These are phyloP conservation scores for Crocidura indochinensis DNA, from an alignment of 2,797 vertebrate genomes.

Conservation along the genomic window DNA sequence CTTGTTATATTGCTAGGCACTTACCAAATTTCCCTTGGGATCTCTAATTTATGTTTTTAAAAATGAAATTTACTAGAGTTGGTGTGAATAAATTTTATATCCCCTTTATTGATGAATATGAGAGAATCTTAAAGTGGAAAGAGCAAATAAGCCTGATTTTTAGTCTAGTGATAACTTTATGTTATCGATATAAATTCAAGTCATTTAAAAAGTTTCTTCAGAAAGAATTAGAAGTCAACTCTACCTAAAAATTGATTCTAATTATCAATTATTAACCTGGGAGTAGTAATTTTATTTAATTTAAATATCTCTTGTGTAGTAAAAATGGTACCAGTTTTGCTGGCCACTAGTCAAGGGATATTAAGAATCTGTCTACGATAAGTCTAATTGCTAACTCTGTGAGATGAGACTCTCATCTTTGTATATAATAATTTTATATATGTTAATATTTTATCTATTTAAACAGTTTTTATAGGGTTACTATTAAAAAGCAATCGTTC, in stretches of 20 bases:
- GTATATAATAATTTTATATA: background rate
- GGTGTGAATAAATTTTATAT: too few relatives aligned
- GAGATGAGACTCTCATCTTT: background rate
- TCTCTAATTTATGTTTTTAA: conserved; percentile 31
- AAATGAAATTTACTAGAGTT: background rate
- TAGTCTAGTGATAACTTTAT: background rate
- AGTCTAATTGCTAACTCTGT: background rate
- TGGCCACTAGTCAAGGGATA: background rate
- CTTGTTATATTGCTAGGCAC: background rate
- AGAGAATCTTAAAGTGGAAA: background rate
- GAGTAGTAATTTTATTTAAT: background rate
- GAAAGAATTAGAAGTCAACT: conserved; percentile 22
- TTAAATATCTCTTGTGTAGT: background rate
- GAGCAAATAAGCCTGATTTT: background rate
- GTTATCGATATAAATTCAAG: conserved; percentile 39
- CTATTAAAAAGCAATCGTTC: background rate
- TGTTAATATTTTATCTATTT: conserved; percentile 22
- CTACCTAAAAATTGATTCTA: conserved; percentile 16
- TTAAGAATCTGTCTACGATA: conserved; percentile 29
- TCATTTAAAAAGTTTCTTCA: conserved; percentile 21
- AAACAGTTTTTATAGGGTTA: conserved; percentile 8
- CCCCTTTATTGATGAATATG: too few relatives aligned
- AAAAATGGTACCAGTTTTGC: background rate
- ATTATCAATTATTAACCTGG: background rate
- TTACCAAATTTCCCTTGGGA: background rate